These are phyloP conservation scores for Apantesis nais DNA, from an alignment of 2,888 invertebrate genomes.

Conservation along the genomic window DNA sequence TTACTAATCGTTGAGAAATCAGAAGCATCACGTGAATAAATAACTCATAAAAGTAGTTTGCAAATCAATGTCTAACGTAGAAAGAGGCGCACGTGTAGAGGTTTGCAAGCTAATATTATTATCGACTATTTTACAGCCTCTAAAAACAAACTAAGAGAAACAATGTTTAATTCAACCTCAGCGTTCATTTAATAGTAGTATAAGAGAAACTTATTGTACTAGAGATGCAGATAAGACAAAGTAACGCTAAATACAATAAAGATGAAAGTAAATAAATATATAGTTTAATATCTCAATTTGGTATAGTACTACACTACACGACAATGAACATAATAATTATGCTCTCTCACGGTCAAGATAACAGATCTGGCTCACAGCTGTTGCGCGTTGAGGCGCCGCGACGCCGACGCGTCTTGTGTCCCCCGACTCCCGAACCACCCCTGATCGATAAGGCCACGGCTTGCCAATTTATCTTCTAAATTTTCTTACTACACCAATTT, in stretches of 20 bases:
- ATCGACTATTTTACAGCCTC: slow-evolving; percentile 12
- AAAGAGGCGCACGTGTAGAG: slow-evolving; percentile 12
- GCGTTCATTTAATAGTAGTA: neutral
- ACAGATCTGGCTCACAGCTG: slow-evolving; percentile 78
- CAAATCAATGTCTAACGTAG: slow-evolving; percentile 8
- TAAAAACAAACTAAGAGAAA: slow-evolving; percentile 21
- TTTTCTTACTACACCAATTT: slow-evolving; percentile 23
- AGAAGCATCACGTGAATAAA: slow-evolving; percentile 9
- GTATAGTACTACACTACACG: slow-evolving; percentile 51
- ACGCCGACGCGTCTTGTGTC: slow-evolving; percentile 59
- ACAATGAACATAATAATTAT: slow-evolving; percentile 65
- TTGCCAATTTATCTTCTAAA: slow-evolving; percentile 40
- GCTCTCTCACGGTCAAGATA: slow-evolving; percentile 83
- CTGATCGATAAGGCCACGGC: slow-evolving; percentile 66
- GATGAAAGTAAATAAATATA: slow-evolving; percentile 18
- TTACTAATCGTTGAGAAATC: slow-evolving; percentile 19
- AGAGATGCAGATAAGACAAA: slow-evolving; percentile 4
- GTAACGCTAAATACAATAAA: slow-evolving; percentile 17
- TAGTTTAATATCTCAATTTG: slow-evolving; percentile 32
- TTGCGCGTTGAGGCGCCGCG: slow-evolving; percentile 72
- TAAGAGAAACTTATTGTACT: slow-evolving; percentile 9
- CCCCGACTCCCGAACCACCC: slow-evolving; percentile 65
- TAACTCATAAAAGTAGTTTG: slow-evolving; percentile 10
- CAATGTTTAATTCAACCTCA: slow-evolving; percentile 10
- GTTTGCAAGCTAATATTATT: slow-evolving; percentile 9